Percentiles rank a stretch among this genome's conserved stretches.
Evolutionary conservation across 1,140 invertebrate species (phyloP).

Genomic region (Drepana arcuata): DNA sequence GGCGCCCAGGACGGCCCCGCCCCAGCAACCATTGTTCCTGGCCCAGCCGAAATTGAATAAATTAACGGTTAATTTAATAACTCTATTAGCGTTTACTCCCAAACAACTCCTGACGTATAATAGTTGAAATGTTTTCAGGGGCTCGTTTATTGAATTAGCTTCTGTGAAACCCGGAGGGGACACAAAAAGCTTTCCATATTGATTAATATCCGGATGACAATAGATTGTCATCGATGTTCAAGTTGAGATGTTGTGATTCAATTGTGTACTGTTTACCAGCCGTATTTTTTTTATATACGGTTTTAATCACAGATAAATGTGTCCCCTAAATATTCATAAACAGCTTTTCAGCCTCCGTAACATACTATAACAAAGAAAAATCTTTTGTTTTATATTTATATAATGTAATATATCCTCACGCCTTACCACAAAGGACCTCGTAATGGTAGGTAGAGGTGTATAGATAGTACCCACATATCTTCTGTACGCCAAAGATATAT

Average conservation of each 20-base stretch:
- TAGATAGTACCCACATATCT: too few relatives aligned
- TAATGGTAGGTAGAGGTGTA: too few relatives aligned
- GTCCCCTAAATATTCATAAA: neutral
- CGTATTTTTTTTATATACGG: neutral
- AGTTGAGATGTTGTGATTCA: too few relatives aligned
- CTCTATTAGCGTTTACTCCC: slow-evolving; percentile 59
- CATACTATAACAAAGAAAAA: too few relatives aligned
- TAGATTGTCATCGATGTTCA: neutral
- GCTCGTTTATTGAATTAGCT: slow-evolving; percentile 53
- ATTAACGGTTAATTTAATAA: slow-evolving; percentile 66
- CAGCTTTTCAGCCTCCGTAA: slow-evolving; percentile 1
- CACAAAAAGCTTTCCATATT: slow-evolving; percentile 49
- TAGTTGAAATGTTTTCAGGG: slow-evolving; percentile 44
- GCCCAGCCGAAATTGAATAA: slow-evolving; percentile 56
- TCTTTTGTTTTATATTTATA: too few relatives aligned
- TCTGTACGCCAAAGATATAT: too few relatives aligned
- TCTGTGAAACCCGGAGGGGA: slow-evolving; percentile 30
- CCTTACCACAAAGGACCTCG: too few relatives aligned
- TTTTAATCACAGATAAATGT: neutral
- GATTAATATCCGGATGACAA: slow-evolving; percentile 30
- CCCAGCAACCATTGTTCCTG: slow-evolving; percentile 50
- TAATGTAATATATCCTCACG: too few relatives aligned
- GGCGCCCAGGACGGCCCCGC: slow-evolving; percentile 33
- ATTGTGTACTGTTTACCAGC: neutral
- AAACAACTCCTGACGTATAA: slow-evolving; percentile 57